Evolutionary conservation across 37 sponge, comb jelly and placozoan genomes (phyloP), one percentile per base, ranked within the genome.

Genomic region (Aphrocallistes beatrix): DNA sequence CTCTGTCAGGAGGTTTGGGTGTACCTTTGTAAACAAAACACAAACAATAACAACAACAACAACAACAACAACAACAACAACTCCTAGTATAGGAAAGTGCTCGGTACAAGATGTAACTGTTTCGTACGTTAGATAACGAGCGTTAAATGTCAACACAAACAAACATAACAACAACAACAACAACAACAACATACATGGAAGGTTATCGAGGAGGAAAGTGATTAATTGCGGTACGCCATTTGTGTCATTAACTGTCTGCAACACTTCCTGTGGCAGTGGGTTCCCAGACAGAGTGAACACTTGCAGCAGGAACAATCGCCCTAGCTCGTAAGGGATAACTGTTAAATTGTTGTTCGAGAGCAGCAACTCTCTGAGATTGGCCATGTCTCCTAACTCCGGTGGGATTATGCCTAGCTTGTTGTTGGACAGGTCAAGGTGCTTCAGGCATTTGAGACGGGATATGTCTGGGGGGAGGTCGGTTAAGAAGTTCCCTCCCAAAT

Each of bases 321-420:
- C 98, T 37, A 97, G 83, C 85, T 97, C 95, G 49, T 92, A 94
- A 9, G 98, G 98, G 36, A 97, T 84, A 37, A 88, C 86, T 37
- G 95, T 69, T 28, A 97, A 87, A 21, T 83, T 19, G 60, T 97
- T 97, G 86, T 97, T 91, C 83, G 90, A 91, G 51, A 97, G 91
- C 3, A 91, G 82, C 16, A 97, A 90, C 37, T 97, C 98, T 39
- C 91, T 87, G 32, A 97, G 88, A 38, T 97, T 90, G 0, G 89
- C 84, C 98, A 97, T 94, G 85, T 97, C 98, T 21, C 98, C 98
- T 23, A 97, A 60, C 82, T 94, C 94, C 0, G 89, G 86, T 21
- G 98, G 98, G n/a, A 97, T 81, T 50, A 89, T 90, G 19, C 91
- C 85, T 1, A 97, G 88, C 82, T 95, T 93, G 90, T 97, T 97